Conservation (phyloP, 1,140 invertebrate genomes). For the Mamestra configurata region DNA sequence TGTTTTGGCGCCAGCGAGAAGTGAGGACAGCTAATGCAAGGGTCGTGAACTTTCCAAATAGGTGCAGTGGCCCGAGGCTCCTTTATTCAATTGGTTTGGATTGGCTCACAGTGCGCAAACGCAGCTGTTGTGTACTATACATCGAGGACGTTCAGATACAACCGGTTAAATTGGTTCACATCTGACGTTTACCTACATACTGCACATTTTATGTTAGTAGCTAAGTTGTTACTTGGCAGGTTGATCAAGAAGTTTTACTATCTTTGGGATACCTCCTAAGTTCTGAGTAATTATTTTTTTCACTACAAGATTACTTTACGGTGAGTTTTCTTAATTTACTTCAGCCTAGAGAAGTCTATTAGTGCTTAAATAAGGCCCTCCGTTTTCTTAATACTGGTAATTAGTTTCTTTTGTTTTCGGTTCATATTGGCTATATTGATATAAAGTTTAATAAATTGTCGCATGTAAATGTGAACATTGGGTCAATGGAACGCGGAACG, state of each 20-base stretch:
- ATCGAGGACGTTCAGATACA: conserved; percentile 8
- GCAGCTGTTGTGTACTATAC: conserved; percentile 37
- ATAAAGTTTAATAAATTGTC: background rate
- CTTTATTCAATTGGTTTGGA: conserved; percentile 55
- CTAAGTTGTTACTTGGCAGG: background rate
- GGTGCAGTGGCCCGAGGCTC: background rate
- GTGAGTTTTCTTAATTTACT: too few species aligned
- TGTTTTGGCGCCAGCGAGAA: conserved; percentile 30
- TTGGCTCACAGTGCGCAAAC: conserved; percentile 46
- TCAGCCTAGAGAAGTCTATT: too few species aligned
- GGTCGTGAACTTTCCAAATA: conserved; percentile 57
- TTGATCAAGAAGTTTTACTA: too few species aligned
- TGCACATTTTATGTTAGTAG: background rate
- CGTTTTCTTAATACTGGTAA: too few species aligned
- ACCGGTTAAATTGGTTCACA: conserved; percentile 26
- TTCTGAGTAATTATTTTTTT: too few species aligned
- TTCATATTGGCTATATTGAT: background rate
- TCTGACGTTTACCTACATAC: conserved; percentile 33
- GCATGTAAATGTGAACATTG: conserved; percentile 26
- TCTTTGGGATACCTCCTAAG: too few species aligned
- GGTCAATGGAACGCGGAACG: conserved; percentile 49
- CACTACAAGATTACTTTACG: too few species aligned
- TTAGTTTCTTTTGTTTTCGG: too few species aligned
- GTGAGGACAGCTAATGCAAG: conserved; percentile 28
- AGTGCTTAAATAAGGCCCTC: background rate